Percentiles rank a stretch among this genome's conserved stretches.
Conservation (phyloP, 2,888 invertebrate genomes). For the Pogonocherus hispidulus region DNA sequence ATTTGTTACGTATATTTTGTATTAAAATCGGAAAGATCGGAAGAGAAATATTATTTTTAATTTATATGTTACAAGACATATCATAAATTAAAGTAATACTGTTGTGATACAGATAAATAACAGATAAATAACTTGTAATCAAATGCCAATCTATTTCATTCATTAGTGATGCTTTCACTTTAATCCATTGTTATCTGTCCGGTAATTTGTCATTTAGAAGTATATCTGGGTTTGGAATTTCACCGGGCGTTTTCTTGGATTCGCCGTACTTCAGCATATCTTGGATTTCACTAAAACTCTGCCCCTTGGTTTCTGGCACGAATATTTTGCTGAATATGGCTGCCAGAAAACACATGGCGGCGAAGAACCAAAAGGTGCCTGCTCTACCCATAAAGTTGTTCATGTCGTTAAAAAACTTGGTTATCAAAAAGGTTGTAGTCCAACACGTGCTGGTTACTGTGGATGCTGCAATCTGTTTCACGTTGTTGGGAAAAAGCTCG, state of each 20-base stretch:
- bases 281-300: constrained; percentile 87
- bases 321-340: constrained; percentile 82
- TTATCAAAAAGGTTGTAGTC: constrained; percentile 80
- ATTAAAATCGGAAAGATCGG: no score
- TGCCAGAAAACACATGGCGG: constrained; percentile 69
- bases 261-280: constrained; percentile 65
- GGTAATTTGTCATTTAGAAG: neutral
- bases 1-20: no score
- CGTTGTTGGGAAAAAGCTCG: constrained; percentile 83
- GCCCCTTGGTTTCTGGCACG: constrained; percentile 93
- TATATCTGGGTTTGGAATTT: neutral
- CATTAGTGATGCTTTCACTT: neutral
- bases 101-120: neutral
- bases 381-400: constrained; percentile 73
- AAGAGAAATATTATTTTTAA: no score
- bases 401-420: constrained; percentile 77
- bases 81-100: constrained; percentile 2
- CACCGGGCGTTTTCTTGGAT: neutral
- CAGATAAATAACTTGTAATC: neutral
- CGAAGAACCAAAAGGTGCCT: constrained; percentile 81
- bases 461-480: constrained; percentile 81
- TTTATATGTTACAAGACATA: neutral
- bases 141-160: neutral
- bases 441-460: constrained; percentile 83
- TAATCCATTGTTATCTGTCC: constrained; percentile 1